Percentiles rank a stretch among this genome's conserved stretches.
Conservation (phyloP, 2,888 invertebrate species). For the Geophilus truncorum region DNA sequence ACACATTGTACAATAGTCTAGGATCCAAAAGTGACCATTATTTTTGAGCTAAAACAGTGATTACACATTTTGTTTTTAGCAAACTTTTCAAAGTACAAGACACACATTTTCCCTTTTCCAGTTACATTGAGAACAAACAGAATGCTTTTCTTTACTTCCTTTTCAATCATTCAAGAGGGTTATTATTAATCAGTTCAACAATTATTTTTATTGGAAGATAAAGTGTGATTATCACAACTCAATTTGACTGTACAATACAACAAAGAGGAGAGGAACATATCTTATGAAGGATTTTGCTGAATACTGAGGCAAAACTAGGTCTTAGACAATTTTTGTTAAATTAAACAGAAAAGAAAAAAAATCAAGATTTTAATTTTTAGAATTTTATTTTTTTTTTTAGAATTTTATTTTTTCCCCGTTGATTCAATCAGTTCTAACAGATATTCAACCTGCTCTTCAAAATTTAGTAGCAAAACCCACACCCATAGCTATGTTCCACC, state of each 20-base stretch:
- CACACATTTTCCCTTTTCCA: neutral
- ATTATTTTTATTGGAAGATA: constrained; percentile 33
- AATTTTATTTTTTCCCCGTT: neutral
- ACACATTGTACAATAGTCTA: neutral
- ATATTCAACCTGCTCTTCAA: neutral
- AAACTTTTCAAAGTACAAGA: too few relatives aligned
- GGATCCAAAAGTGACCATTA: neutral
- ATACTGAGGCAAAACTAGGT: neutral
- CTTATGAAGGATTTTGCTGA: neutral
- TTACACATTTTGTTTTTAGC: too few relatives aligned
- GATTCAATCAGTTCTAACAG: neutral
- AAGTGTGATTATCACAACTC: constrained; percentile 34
- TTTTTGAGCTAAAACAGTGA: neutral
- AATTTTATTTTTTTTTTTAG: neutral
- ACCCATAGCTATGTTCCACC: constrained; percentile 6
- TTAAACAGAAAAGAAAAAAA: too few relatives aligned
- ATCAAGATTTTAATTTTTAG: neutral
- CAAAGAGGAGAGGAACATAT: constrained; percentile 31
- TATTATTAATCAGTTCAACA: constrained; percentile 32
- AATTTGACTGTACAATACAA: constrained; percentile 36
- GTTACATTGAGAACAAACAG: constrained; percentile 6
- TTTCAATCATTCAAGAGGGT: constrained; percentile 31
- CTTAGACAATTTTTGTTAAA: too few relatives aligned
- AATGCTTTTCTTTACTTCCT: constrained; percentile 21
- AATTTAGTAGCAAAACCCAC: neutral